Conservation (phyloP, 2,797 vertebrate genomes). For the Tauraco hartlaubi region DNA sequence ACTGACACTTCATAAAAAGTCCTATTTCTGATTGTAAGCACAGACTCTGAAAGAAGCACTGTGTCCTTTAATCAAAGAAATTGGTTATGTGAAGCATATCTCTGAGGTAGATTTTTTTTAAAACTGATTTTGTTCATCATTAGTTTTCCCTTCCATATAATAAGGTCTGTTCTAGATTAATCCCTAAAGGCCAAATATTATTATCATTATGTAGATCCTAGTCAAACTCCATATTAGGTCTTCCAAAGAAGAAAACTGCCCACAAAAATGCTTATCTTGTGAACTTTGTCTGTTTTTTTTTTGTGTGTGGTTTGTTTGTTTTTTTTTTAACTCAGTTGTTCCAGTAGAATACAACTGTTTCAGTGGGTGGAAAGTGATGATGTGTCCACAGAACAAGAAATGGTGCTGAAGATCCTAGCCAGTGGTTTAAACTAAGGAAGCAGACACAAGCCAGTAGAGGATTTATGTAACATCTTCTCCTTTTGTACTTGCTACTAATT, state of each 20-base stretch:
- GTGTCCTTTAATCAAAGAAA: not conserved
- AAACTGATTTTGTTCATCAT: not conserved
- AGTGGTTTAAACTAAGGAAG: not conserved
- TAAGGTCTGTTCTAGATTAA: not conserved
- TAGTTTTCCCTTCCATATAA: not conserved
- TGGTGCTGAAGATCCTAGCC: not conserved
- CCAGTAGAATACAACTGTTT: not conserved
- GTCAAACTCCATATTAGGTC: not conserved
- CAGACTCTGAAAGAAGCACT: not conserved
- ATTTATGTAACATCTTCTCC: not conserved
- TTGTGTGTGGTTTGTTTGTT: too few relatives aligned
- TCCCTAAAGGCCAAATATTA: not conserved
- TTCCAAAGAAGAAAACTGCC: not conserved
- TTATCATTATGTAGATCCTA: not conserved
- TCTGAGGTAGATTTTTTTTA: not conserved
- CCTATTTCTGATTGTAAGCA: not conserved
- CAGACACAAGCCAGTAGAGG: not conserved
- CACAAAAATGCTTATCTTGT: not conserved
- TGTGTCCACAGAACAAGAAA: not conserved
- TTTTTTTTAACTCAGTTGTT: not conserved
- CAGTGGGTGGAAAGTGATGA: constrained; percentile 7
- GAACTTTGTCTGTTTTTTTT: not conserved
- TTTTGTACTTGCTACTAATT: not conserved
- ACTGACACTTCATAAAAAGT: not conserved
- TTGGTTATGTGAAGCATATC: not conserved